phyloP scores from a whole-genome alignment of 2,888 invertebrate species.

The Cephus rjabovi region DNA sequence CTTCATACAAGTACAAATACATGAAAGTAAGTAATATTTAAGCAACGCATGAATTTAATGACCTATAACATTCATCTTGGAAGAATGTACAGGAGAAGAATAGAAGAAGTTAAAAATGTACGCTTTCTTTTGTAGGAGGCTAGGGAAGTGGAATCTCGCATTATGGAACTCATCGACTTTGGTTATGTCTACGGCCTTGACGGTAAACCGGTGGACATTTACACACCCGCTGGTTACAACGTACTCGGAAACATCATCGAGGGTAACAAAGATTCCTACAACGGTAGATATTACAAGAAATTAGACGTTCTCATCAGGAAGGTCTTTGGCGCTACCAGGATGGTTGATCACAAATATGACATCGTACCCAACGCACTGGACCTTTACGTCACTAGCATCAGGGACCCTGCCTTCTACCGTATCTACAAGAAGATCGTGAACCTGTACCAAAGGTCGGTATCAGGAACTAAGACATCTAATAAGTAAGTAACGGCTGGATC shows the following conservation, averaged over 20 bases:
- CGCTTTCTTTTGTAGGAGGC: constrained; percentile 9
- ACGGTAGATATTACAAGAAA: constrained; percentile 29
- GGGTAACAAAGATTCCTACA: constrained; percentile 28
- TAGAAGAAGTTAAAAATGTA: too few relatives aligned
- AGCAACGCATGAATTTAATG: too few relatives aligned
- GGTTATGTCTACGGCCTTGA: constrained; percentile 49
- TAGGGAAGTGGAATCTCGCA: constrained; percentile 40
- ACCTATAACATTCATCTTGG: too few relatives aligned
- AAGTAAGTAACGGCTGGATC: too few relatives aligned
- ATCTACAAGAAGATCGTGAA: constrained; percentile 61
- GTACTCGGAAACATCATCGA: constrained; percentile 36
- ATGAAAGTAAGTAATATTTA: constrained; percentile 3
- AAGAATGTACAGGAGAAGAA: too few relatives aligned
- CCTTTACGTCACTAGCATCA: constrained; percentile 74
- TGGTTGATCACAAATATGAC: constrained; percentile 65
- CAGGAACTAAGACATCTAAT: too few relatives aligned
- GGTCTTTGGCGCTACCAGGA: constrained; percentile 38
- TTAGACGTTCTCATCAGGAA: constrained; percentile 23
- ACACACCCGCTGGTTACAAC: constrained; percentile 35
- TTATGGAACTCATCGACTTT: constrained; percentile 56
- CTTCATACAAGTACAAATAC: constrained; percentile 3
- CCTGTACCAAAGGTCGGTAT: too few relatives aligned
- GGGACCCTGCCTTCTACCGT: constrained; percentile 78
- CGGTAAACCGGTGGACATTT: constrained; percentile 34
- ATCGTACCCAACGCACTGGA: constrained; percentile 70